Conservation (phyloP, 2,113 vertebrate genomes). For the Gopherus evgoodei region DNA sequence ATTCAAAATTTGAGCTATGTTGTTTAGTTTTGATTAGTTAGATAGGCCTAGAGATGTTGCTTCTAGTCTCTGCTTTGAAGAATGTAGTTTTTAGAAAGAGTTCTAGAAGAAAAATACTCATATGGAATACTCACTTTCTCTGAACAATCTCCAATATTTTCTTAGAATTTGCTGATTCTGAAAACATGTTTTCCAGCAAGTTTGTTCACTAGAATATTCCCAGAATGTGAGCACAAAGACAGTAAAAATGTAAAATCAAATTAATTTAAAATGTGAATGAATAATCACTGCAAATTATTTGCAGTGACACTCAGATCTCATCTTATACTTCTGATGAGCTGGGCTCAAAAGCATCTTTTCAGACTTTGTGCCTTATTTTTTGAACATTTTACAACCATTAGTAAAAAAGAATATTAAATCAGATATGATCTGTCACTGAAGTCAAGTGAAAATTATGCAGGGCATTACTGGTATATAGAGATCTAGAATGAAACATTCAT, state of each 20-base stretch:
- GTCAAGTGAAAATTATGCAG: not conserved
- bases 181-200: slow-evolving; percentile 3
- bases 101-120: not conserved
- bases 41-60: not conserved
- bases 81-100: not conserved
- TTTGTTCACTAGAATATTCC: not conserved
- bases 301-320: slow-evolving; percentile 12
- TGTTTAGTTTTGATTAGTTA: not conserved
- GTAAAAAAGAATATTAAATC: slow-evolving; percentile 45
- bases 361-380: slow-evolving; percentile 34
- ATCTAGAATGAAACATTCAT: not conserved
- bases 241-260: slow-evolving; percentile 30
- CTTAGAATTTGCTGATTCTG: not conserved
- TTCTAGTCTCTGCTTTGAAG: not conserved
- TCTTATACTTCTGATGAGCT: slow-evolving; percentile 42
- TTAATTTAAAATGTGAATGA: slow-evolving; percentile 25
- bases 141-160: not conserved
- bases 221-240: slow-evolving; percentile 22
- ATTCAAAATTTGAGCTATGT: not conserved
- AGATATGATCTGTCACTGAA: not conserved
- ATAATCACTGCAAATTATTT: slow-evolving; percentile 14
- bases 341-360: not conserved
- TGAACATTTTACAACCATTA: slow-evolving; percentile 45
- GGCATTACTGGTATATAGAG: not conserved
- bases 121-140: not conserved